Evolutionary conservation across 2,113 vertebrate genomes (phyloP).

Genomic region (Hiodon alosoides): DNA sequence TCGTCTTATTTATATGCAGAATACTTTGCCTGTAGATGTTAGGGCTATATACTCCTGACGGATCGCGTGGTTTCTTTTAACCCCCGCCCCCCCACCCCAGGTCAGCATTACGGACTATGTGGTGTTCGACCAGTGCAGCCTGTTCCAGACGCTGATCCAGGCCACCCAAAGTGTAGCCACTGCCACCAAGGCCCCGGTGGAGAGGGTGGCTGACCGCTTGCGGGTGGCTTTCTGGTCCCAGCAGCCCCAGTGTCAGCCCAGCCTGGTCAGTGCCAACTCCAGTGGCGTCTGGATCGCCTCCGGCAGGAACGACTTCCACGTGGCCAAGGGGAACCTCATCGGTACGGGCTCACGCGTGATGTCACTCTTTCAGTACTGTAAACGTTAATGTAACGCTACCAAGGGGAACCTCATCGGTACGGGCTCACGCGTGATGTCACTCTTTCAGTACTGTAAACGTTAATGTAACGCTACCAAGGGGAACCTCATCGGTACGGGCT

Average conservation of each 20-base stretch:
- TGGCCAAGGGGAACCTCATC: slow-evolving; percentile 82
- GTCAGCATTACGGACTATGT: slow-evolving; percentile 96
- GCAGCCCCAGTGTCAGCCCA: slow-evolving; percentile 87
- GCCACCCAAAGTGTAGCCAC: slow-evolving; percentile 87
- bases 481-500: no score
- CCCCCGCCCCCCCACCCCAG: slow-evolving; percentile 47
- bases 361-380: neutral
- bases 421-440: no score
- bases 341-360: slow-evolving; percentile 55
- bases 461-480: no score
- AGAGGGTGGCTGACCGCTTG: slow-evolving; percentile 82
- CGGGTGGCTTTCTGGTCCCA: slow-evolving; percentile 88
- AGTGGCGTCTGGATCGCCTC: slow-evolving; percentile 92
- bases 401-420: no score
- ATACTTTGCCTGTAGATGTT: no score
- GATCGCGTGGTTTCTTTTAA: no score
- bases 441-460: no score
- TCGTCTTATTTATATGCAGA: no score
- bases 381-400: no score
- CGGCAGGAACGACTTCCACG: slow-evolving; percentile 87
- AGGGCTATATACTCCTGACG: no score
- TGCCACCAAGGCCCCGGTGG: slow-evolving; percentile 81
- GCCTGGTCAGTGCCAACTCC: slow-evolving; percentile 77
- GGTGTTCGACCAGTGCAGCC: slow-evolving; percentile 87
- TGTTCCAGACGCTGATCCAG: slow-evolving; percentile 90